Base-by-base conservation (phyloP, 2,113 vertebrate genomes). In the Rhabdomys dilectus region DNA sequence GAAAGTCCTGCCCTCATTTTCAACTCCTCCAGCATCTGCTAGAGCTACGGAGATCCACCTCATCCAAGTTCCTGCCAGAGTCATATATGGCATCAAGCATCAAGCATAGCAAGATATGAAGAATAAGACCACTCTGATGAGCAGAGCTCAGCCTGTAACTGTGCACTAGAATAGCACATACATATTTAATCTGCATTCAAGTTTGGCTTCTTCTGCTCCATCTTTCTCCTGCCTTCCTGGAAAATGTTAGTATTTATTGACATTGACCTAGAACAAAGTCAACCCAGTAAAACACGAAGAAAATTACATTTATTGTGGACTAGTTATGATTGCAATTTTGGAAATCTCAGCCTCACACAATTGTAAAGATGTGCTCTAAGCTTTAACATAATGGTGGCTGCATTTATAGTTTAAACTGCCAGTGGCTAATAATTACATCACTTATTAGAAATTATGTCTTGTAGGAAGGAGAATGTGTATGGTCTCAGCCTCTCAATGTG, bases 241-340 rank as follows among this genome's bases (percentile, higher is more conserved):
- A 11, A 93, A 64, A 91, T 88, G 91, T n/a, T 89, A 39, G 36
- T 91, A 39, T 89, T 81, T 93, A 89, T 70, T 89, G 51, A 34
- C 29, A 36, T 64, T 85, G 12, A 56, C 26, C 78, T 91, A 85
- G 45, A 91, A 91, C 31, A 90, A 84, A 68, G 45, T 56, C n/a
- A 91, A 29, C 36, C 48, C 75, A n/a, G 58, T 53, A 91, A 75
- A 85, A 42, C 85, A 56, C 45, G 77, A 85, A 58, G 21, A 66
- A 77, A 56, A 29, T 85, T n/a, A n/a, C 21, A 94, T 76, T 85
- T 48, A 58, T 58, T 42, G 34, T 48, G 36, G 24, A 12, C 39
- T 56, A 76, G 42, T 62, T 64, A 75, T 45, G 64, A 94, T 62
- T 75, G 36, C 77, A 82, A 64, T 56, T 31, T 88, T 21, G 21